Base-by-base conservation (phyloP, 2,888 invertebrate genomes). In the Diogma glabrata region DNA sequence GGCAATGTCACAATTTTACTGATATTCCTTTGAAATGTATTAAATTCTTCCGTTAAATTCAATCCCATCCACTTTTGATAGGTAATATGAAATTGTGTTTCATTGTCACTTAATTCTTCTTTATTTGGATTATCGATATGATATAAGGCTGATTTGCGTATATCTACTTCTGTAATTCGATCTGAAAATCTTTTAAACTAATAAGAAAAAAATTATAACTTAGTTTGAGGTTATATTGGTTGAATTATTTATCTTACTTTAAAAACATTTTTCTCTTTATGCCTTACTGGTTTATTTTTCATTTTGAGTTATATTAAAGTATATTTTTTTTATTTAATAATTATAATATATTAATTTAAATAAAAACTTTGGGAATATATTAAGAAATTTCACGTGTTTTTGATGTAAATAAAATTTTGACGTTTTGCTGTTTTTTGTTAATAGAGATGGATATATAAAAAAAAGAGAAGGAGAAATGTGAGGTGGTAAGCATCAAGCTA, bases 101-200 rank as follows among this genome's bases (percentile, higher is more conserved):
- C 81, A 49, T 76, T 72, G 50, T 82, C 82, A 57, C 82, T 83
- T 7, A 81, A 80, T 9, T 78, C 74, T 56, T 79, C 76, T n/a
- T n/a, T n/a, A 65, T 90, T 82, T 57, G 77, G 78, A 67, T 89
- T 87, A 23, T 80, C 79, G 48, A 94, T 82, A 61, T 84, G 83
- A 64, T 92, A 91, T 33, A 91, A 80, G 2, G 93, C 86, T 69
- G 92, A 84, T 63, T 75, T 76, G 2, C 79, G 72, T 38, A 94
- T 79, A 64, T 91, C 87, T 52, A 95, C 86, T 57, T 84, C 80
- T 59, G 83, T 79, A 36, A 96, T 83, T 50, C 92, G 79, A 59
- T 94, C 91, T 19, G 85, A 80, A 71, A 96, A 95, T 6, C 87
- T 82, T 67, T 87, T 78, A 65, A 89, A 91, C 90, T 91, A 66